Evolutionary conservation across 2,888 invertebrate species (phyloP).

Genomic region (Platycheirus albimanus): DNA sequence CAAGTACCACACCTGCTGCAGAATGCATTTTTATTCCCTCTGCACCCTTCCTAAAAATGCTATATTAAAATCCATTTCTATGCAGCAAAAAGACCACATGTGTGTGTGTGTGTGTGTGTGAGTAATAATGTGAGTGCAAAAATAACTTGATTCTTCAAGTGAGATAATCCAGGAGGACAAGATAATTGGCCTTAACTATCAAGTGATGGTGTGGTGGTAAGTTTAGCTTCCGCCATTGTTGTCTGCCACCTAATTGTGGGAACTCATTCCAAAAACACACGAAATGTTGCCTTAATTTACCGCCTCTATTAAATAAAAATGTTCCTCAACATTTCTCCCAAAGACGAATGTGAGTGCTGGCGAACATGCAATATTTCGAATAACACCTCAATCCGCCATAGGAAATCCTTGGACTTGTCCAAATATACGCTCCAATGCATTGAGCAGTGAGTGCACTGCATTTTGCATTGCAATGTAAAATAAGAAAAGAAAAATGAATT

Average conservation of each 20-base stretch:
- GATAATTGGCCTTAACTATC: slow-evolving; percentile 66
- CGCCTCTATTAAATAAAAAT: slow-evolving; percentile 43
- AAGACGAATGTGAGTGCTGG: slow-evolving; percentile 48
- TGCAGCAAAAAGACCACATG: too few relatives aligned
- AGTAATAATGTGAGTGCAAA: slow-evolving; percentile 31
- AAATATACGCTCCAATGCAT: slow-evolving; percentile 38
- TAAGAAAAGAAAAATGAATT: slow-evolving; percentile 34
- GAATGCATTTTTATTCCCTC: slow-evolving; percentile 42
- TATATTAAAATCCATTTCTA: slow-evolving; percentile 43
- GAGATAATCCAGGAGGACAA: slow-evolving; percentile 63
- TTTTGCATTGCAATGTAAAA: slow-evolving; percentile 4
- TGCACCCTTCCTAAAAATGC: slow-evolving; percentile 49
- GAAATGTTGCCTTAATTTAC: slow-evolving; percentile 57
- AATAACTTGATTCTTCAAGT: slow-evolving; percentile 45
- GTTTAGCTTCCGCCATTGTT: slow-evolving; percentile 62
- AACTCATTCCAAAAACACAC: slow-evolving; percentile 54
- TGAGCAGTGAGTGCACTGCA: too few relatives aligned
- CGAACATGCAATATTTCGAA: slow-evolving; percentile 63
- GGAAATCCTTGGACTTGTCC: slow-evolving; percentile 57
- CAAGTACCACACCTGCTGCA: slow-evolving; percentile 55
- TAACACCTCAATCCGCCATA: slow-evolving; percentile 57
- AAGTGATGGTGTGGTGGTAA: slow-evolving; percentile 24
- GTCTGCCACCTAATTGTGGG: slow-evolving; percentile 67
- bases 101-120: slow-evolving; percentile 9
- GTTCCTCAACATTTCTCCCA: slow-evolving; percentile 12